Evolutionary conservation across 2,797 vertebrate genomes (phyloP).

Genomic region (Crax fasciolata): DNA sequence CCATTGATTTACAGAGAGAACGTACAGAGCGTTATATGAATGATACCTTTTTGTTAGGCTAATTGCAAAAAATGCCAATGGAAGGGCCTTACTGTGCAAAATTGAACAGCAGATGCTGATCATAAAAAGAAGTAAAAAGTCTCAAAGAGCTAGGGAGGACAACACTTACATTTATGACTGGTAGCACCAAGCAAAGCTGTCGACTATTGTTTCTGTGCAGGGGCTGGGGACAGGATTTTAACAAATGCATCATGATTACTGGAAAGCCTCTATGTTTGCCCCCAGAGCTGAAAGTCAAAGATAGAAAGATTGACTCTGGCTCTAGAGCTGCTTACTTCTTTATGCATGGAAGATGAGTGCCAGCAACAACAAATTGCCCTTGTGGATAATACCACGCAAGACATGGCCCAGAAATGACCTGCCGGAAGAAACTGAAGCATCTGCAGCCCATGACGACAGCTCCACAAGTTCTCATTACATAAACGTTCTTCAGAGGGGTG

Average conservation of each 20-base stretch:
- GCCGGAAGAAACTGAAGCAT: background rate
- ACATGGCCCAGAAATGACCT: background rate
- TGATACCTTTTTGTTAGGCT: background rate
- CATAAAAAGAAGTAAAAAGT: background rate
- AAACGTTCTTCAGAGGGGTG: rapidly evolving
- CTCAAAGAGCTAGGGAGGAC: background rate
- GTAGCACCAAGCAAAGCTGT: background rate
- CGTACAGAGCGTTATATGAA: background rate
- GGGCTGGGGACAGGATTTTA: background rate
- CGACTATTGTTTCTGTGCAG: background rate
- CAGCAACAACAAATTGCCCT: background rate
- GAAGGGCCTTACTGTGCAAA: background rate
- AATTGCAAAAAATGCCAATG: background rate
- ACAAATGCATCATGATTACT: background rate
- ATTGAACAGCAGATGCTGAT: background rate
- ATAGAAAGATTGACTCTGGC: background rate
- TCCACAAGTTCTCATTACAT: background rate
- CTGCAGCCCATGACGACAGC: background rate
- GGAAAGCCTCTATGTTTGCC: background rate
- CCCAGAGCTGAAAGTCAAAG: background rate
- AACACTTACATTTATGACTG: background rate
- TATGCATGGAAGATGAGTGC: rapidly evolving
- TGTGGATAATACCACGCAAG: background rate
- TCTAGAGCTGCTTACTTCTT: background rate
- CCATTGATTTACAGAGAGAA: background rate